A percentile compares a stretch with the other conserved stretches of the same genome.
Conservation (phyloP, 2,888 invertebrate species). For the Chalcosyrphus nemorum region DNA sequence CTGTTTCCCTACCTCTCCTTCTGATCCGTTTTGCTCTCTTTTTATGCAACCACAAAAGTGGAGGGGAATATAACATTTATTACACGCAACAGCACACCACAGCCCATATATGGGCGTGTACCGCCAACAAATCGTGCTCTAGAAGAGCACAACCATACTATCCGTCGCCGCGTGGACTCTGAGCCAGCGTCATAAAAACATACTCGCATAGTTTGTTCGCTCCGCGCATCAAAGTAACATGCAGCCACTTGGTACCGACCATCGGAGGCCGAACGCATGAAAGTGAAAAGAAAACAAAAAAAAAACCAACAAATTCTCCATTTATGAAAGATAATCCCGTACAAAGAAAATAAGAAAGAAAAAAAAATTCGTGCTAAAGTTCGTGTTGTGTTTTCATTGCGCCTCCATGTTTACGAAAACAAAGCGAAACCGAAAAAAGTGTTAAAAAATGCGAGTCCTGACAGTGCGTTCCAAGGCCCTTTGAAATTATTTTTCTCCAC, state of each 20-base stretch:
- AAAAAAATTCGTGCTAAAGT: conserved; percentile 18
- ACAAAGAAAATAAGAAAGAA: conserved; percentile 10
- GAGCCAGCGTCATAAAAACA: conserved; percentile 63
- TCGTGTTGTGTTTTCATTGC: conserved; percentile 15
- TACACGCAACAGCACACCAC: conserved; percentile 24
- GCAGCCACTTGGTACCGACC: conserved; percentile 54
- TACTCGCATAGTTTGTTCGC: conserved; percentile 68
- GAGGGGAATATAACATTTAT: conserved; percentile 48
- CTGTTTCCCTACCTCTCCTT: not conserved
- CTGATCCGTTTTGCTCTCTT: conserved; percentile 24
- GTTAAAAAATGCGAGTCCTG: not conserved
- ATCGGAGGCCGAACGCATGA: conserved; percentile 67
- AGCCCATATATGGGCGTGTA: conserved; percentile 65
- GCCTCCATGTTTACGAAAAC: not conserved
- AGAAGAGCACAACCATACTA: conserved; percentile 63
- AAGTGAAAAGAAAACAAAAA: conserved; percentile 51
- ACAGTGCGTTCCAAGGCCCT: not conserved
- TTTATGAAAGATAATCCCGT: conserved; percentile 38
- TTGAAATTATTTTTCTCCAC: not conserved
- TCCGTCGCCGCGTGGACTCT: conserved; percentile 40
- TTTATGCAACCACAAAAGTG: conserved; percentile 42
- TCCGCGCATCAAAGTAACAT: conserved; percentile 72
- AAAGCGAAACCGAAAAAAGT: conserved; percentile 2
- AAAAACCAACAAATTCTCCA: conserved; percentile 18
- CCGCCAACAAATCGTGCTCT: conserved; percentile 14